Conservation (phyloP, 2,888 invertebrate genomes). For the Cosmopolites sordidus region DNA sequence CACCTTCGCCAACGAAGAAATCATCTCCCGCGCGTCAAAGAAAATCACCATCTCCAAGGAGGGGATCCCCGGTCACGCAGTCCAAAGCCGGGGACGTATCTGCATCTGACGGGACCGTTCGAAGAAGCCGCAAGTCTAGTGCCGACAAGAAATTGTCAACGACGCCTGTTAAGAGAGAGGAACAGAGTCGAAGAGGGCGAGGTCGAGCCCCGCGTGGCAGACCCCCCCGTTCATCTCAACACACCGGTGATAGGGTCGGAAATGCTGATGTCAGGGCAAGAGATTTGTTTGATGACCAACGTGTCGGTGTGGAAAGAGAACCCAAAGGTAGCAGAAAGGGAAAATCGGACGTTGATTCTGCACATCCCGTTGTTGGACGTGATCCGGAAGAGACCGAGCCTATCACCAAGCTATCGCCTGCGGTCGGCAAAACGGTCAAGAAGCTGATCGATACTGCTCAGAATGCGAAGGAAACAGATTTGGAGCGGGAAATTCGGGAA, state of each 20-base stretch:
- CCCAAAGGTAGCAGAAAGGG: constrained; percentile 44
- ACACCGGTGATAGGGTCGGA: constrained; percentile 60
- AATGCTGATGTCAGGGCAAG: constrained; percentile 61
- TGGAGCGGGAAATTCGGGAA: constrained; percentile 48
- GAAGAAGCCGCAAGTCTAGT: constrained; percentile 21
- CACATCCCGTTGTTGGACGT: constrained; percentile 30
- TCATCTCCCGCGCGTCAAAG: constrained; percentile 6
- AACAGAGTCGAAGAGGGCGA: constrained; percentile 50
- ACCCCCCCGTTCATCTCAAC: constrained; percentile 24
- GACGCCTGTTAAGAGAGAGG: constrained; percentile 73
- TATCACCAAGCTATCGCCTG: constrained; percentile 57
- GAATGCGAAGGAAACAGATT: constrained; percentile 16
- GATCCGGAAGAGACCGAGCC: constrained; percentile 46
- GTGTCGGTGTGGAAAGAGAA: constrained; percentile 47
- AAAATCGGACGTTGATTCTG: constrained; percentile 38
- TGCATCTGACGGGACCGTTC: not conserved
- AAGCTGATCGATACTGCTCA: constrained; percentile 47
- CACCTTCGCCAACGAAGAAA: constrained; percentile 6
- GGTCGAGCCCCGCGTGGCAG: constrained; percentile 35
- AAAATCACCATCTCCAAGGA: constrained; percentile 6
- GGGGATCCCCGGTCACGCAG: constrained; percentile 3
- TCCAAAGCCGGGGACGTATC: constrained; percentile 5
- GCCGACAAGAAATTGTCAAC: constrained; percentile 48
- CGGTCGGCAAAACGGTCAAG: constrained; percentile 62
- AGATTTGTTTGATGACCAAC: constrained; percentile 61